A percentile compares a stretch with the other conserved stretches of the same genome.
Conservation (phyloP, 2,113 vertebrate species). For the Paramormyrops kingsleyae region DNA sequence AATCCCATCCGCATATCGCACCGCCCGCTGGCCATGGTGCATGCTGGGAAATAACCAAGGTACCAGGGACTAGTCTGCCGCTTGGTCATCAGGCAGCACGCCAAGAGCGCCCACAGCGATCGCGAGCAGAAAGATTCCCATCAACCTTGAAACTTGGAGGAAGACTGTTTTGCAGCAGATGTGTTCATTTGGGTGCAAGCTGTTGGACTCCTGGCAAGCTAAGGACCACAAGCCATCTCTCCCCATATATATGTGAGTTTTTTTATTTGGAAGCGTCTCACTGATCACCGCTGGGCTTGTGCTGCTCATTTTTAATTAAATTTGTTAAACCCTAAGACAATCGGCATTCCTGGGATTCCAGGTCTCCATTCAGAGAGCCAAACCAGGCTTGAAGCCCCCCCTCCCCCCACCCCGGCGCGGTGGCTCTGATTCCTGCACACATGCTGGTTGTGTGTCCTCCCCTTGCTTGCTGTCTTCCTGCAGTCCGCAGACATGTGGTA, state of each 20-base stretch:
- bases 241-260: background rate
- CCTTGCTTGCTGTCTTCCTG: background rate
- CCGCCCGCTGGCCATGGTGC: background rate
- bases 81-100: background rate
- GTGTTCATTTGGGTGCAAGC: slow-evolving; percentile 19
- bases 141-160: slow-evolving; percentile 27
- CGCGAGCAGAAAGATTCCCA: background rate
- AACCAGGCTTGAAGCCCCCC: background rate
- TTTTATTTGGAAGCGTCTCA: background rate
- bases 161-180: slow-evolving; percentile 12
- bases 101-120: background rate
- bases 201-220: slow-evolving; percentile 18
- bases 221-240: background rate
- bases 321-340: background rate
- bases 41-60: slow-evolving; percentile 4
- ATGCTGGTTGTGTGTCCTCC: background rate
- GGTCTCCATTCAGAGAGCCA: background rate
- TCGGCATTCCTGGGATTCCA: background rate
- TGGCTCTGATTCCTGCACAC: background rate
- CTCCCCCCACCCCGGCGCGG: background rate
- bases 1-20: background rate
- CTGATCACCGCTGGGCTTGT: background rate
- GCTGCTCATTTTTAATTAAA: slow-evolving; percentile 2
- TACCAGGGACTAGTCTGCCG: background rate
- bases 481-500: background rate